Evolutionary conservation across 1,140 invertebrate species (phyloP), one percentile per base, ranked within the genome.

Genomic region (Apocrypta bakeri): DNA sequence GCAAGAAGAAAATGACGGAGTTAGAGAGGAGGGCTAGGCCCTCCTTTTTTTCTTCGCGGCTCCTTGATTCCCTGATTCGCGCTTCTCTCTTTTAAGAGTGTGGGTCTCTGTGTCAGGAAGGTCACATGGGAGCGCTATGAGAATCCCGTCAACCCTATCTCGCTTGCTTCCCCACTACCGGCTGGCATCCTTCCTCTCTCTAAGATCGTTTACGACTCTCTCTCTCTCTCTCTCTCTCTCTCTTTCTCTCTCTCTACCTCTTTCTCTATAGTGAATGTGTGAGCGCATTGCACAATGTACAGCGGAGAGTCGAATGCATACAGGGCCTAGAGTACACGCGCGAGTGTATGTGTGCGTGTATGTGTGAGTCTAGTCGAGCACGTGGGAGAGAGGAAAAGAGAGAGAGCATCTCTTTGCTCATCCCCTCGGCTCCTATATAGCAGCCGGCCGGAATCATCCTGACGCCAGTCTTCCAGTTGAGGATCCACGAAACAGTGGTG

Each of bases 81-180:
- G 64, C 56, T 25, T 37, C 69, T 25, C 42, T 48, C 12, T 48
- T 17, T 48, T 6, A 17, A n/a, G 75, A 79, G 88, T 90, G 90
- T 92, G 91, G 91, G 91, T 92, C 91, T 91, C 86, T 92, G 90
- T 91, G 91, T 91, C 91, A 92, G 85, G 84, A 88, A 90, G 91
- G 90, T 92, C 90, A 91, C 87, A 80, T 69, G n/a, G 21, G 89
- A 90, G 86, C 85, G 64, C 78, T 72, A 82, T 61, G 81, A 83
- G 82, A 88, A 86, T 83, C 86, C 68, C 78, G 48, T 75, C 71
- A 64, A 75, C 33, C 73, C 79, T 37, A 66, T 33, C 37, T 64
- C 84, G 69, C 69, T 77, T 71, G 17, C 78, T 69, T 82, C 29
- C 66, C 21, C 56, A 40, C 64, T 12, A 73, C 29, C 37, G 42